Percentiles rank a stretch among this genome's conserved stretches.
Conservation (phyloP, 2,888 invertebrate species). For the Papilio gigon region DNA sequence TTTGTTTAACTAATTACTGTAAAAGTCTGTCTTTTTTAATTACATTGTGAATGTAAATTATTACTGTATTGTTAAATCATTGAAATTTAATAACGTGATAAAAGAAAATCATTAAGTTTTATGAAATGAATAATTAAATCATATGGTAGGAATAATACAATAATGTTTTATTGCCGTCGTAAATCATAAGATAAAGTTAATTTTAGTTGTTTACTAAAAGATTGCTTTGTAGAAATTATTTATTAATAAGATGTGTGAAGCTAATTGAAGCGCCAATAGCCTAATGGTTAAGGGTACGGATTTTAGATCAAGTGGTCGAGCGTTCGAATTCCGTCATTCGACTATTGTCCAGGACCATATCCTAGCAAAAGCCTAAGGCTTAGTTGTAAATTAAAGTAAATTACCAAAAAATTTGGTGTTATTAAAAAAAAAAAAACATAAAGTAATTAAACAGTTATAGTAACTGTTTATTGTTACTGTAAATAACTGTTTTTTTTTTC, state of each 20-base stretch:
- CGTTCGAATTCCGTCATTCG: no score
- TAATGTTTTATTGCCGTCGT: background rate
- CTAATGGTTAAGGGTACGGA: no score
- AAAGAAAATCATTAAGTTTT: slow-evolving; percentile 7
- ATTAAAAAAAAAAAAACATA: no score
- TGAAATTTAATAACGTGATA: background rate
- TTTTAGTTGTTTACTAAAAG: background rate
- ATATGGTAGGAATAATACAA: background rate
- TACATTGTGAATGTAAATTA: no score
- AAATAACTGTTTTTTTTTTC: no score
- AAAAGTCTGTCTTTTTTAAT: background rate
- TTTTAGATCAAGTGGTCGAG: no score
- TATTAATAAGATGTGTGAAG: background rate
- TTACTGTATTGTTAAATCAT: background rate
- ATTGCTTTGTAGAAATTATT: background rate
- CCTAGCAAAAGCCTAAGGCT: no score
- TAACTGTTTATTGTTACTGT: background rate
- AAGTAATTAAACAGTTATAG: no score
- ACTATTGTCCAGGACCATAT: no score
- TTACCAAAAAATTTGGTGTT: no score
- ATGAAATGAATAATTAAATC: background rate
- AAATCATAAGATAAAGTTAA: background rate
- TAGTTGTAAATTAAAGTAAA: no score
- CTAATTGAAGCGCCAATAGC: no score
- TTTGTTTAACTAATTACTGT: background rate